These are phyloP conservation scores for Psophia crepitans DNA, from an alignment of 2,113 vertebrate species.

Conservation along the genomic window DNA sequence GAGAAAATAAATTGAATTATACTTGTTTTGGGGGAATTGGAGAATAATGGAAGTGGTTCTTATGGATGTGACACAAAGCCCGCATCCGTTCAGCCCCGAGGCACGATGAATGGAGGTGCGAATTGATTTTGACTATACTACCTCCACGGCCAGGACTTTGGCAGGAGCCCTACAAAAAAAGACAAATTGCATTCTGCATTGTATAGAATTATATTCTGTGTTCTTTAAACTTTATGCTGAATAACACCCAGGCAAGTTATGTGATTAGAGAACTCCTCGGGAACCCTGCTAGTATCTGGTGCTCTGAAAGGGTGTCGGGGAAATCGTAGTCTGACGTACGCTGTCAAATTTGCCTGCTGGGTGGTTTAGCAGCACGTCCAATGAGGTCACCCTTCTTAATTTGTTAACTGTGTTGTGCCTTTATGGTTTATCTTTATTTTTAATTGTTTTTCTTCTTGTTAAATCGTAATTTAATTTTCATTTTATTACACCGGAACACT, in stretches of 20 bases:
- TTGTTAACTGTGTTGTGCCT: background rate
- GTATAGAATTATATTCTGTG: slow-evolving; percentile 59
- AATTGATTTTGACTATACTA: slow-evolving; percentile 69
- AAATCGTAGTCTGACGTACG: background rate
- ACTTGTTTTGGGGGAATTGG: slow-evolving; percentile 16
- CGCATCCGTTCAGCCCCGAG: slow-evolving; percentile 35
- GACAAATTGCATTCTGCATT: slow-evolving; percentile 59
- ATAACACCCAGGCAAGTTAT: background rate
- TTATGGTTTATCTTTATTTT: background rate
- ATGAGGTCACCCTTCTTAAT: background rate
- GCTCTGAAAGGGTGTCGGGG: background rate
- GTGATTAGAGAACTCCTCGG: background rate
- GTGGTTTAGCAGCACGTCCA: background rate
- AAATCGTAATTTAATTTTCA: background rate
- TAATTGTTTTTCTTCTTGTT: background rate
- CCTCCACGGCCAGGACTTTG: slow-evolving; percentile 10
- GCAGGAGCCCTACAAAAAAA: slow-evolving; percentile 58
- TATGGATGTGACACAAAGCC: background rate
- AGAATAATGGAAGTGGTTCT: slow-evolving; percentile 44
- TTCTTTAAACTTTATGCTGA: slow-evolving; percentile 62
- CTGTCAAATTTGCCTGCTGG: background rate
- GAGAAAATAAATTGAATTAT: slow-evolving; percentile 36
- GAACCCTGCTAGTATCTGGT: background rate
- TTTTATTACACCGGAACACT: background rate
- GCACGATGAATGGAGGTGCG: slow-evolving; percentile 53